Evolutionary conservation across 2,888 invertebrate genomes (phyloP).

Genomic region (Lasioglossum lativentre): DNA sequence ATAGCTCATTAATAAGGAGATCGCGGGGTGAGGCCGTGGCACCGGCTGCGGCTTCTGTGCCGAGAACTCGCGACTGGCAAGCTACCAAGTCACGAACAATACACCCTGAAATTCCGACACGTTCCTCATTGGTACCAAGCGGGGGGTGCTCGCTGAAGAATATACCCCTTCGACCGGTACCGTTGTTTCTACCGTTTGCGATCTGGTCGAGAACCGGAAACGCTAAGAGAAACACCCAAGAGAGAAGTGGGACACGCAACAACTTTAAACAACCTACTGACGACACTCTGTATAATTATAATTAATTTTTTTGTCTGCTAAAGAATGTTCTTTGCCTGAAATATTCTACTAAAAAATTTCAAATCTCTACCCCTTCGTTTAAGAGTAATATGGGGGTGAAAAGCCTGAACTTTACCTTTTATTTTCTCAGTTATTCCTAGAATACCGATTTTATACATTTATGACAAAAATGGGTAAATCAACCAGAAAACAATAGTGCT

Average conservation of each 20-base stretch:
- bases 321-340: too few relatives aligned
- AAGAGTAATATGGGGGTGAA: too few relatives aligned
- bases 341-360: too few relatives aligned
- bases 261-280: too few relatives aligned
- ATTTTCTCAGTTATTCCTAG: too few relatives aligned
- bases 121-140: slow-evolving; percentile 56
- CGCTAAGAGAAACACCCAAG: background rate
- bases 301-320: too few relatives aligned
- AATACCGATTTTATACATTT: too few relatives aligned
- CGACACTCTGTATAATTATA: too few relatives aligned
- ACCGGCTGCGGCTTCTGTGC: slow-evolving; percentile 48
- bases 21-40: slow-evolving; percentile 39
- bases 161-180: slow-evolving; percentile 34
- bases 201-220: background rate
- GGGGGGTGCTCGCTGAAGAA: slow-evolving; percentile 46
- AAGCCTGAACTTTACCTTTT: too few relatives aligned
- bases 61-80: slow-evolving; percentile 65
- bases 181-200: background rate
- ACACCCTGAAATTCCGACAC: slow-evolving; percentile 66
- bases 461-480: too few relatives aligned
- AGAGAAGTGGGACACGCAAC: background rate
- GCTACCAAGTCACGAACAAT: slow-evolving; percentile 75
- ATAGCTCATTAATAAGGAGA: slow-evolving; percentile 69
- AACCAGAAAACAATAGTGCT: too few relatives aligned
- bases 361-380: too few relatives aligned